Evolutionary conservation across 1,140 invertebrate genomes (phyloP), one percentile per base, ranked within the genome.

Genomic region (Cydia fagiglandana): DNA sequence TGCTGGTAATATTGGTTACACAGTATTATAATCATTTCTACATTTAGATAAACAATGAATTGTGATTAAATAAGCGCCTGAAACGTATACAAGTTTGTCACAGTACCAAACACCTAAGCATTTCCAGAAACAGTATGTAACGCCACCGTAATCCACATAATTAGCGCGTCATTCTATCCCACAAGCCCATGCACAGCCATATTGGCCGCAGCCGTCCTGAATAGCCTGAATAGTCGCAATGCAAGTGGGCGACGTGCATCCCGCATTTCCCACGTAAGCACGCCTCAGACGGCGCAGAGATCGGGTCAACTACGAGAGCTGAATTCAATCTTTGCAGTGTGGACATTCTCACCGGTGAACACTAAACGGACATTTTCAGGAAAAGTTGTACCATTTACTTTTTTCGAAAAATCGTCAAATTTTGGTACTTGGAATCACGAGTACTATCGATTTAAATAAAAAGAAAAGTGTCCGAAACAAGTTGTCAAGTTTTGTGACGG

Each of bases 321-420:
- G 56, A 61, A 61, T 61, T 61, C 56, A 61, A 61, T 61, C 56
- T 61, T 61, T 61, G 53, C 53, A 56, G 6, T 5, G 53, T 47
- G 13, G 3, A 56, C 2, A 56, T 56, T 56, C 53, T n/a, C 15
- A n/a, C 10, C n/a, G 7, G 38, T 41, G 38, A 41, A 41, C 38
- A 41, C 9, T 41, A 3, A 15, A 12, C 4, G 45, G 45, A 4
- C 45, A 7, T 47, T 12, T 13, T 47, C 12, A 4, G 13, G 12
- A 10, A 41, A 41, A 41, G 7, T 7, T 9, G 7, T 41, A 41
- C 7, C 38, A 41, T 10, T 41, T 38, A 38, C 34, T 7, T 38
- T 38, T 38, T 38, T 38, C 34, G 5, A 41, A 41, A 41, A 41
- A 10, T 9, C 10, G 10, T 41, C 9, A 9, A 41, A 0, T 10